Base-by-base conservation (phyloP, 2,797 vertebrate genomes). In the Eremophila alpestris region DNA sequence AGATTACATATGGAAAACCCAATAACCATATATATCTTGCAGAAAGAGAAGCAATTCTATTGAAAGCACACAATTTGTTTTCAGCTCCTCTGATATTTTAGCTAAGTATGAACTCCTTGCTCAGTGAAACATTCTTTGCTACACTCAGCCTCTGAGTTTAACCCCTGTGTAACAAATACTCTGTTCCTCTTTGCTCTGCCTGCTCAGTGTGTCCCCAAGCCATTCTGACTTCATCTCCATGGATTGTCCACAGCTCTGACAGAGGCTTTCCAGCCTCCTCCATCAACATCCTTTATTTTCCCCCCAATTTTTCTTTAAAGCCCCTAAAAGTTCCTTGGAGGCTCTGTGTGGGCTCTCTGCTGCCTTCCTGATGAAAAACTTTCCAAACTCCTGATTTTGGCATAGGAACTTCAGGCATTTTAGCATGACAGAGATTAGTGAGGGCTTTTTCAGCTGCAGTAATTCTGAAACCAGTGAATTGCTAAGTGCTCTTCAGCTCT, bases 181-280 rank as follows among this genome's bases (percentile, higher is more conserved):
- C 64, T 41, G 1, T 11, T 68, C 41, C 84, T 56, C 41, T 30
- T 51, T 68, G 19, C 41, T 77, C 29, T 83, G 43, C n/a, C 30
- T 18, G 6, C 54, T 48, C 60, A 36, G 36, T 21, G 48, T 52
- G 46, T 9, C 49, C 60, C 41, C 43, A 75, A 63, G 32, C 26
- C 55, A 45, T 45, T 26, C 55, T 6, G 1, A 10, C 10, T 17
- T 52, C 67, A 38, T 16, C 0, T 16, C 0, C 12, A 0, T 10
- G 5, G 23, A 2, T 10, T 65, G 16, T 34, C 65, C 68, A 38
- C 36, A 55, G 30, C 4, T n/a, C 48, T 87, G 45, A 40, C 45
- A 67, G 60, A 58, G 45, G 27, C 27, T 89, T 74, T 83, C 54
- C 73, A 45, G 4, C 55, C 17, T 70, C 48, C 40, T 92, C 69